Percentiles rank a stretch among this genome's conserved stretches.
Conservation (phyloP, 2,797 vertebrate genomes). For the Urosaurus nigricauda region DNA sequence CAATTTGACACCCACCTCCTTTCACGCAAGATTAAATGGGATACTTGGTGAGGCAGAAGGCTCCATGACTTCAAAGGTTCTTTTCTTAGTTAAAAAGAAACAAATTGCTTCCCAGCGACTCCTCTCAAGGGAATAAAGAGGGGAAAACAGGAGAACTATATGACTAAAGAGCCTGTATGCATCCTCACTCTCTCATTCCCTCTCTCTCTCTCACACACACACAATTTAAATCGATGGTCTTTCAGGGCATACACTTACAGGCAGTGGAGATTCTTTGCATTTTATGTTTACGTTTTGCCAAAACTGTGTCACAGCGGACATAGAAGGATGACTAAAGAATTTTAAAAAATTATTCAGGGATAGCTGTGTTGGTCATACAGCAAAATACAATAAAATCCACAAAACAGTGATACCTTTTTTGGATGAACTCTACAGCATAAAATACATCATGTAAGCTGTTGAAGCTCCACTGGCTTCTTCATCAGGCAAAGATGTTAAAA, state of each 20-base stretch:
- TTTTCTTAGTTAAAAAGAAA: slow-evolving; percentile 73
- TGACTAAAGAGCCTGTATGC: slow-evolving; percentile 63
- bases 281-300: slow-evolving; percentile 61
- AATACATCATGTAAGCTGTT: too few relatives aligned
- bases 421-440: too few relatives aligned
- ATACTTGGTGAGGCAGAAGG: slow-evolving; percentile 55
- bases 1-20: slow-evolving; percentile 53
- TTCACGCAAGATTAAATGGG: slow-evolving; percentile 54
- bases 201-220: slow-evolving; percentile 41
- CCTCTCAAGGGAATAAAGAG: slow-evolving; percentile 62
- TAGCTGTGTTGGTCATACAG: too few relatives aligned
- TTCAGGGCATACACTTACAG: slow-evolving; percentile 68
- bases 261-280: slow-evolving; percentile 57
- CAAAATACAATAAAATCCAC: too few relatives aligned
- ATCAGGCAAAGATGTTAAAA: too few relatives aligned
- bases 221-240: slow-evolving; percentile 70
- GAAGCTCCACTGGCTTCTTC: too few relatives aligned
- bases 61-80: slow-evolving; percentile 72
- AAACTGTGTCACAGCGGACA: slow-evolving; percentile 40
- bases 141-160: slow-evolving; percentile 70
- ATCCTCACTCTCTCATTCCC: neutral
- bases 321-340: slow-evolving; percentile 45
- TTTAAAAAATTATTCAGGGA: neutral
- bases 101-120: slow-evolving; percentile 78
- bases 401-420: too few relatives aligned